Conservation (phyloP, 2,888 invertebrate genomes). For the Asteroscopus sphinx region DNA sequence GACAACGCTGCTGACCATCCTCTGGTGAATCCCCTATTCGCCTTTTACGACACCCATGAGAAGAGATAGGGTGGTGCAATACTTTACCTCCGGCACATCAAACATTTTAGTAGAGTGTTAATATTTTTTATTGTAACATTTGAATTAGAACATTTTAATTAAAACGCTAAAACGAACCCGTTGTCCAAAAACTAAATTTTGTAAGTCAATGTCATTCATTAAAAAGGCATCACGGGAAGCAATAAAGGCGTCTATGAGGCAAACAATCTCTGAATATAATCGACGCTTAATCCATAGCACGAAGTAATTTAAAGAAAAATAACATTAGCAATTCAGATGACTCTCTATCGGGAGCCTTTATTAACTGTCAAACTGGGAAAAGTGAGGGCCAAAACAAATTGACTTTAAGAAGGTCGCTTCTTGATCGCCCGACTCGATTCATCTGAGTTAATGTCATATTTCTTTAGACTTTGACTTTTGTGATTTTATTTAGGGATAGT, state of each 20-base stretch:
- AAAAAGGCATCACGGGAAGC: constrained; percentile 59
- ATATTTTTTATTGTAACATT: too few relatives aligned
- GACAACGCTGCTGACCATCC: too few relatives aligned
- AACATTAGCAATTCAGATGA: constrained; percentile 89
- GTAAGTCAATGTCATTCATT: constrained; percentile 46
- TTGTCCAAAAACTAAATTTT: constrained; percentile 38
- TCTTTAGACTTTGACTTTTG: constrained; percentile 29
- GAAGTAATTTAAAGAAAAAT: constrained; percentile 88
- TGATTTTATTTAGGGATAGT: background rate
- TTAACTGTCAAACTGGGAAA: constrained; percentile 85
- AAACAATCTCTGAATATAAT: constrained; percentile 84
- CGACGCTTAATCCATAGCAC: constrained; percentile 79
- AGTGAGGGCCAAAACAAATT: constrained; percentile 76
- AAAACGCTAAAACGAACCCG: constrained; percentile 29
- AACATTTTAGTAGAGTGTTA: too few relatives aligned
- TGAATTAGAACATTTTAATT: too few relatives aligned
- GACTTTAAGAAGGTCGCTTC: constrained; percentile 75
- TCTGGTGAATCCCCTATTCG: too few relatives aligned
- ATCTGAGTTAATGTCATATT: constrained; percentile 70
- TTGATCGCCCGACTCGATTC: constrained; percentile 72
- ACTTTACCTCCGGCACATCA: too few relatives aligned
- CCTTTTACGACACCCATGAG: too few relatives aligned
- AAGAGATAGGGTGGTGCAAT: too few relatives aligned
- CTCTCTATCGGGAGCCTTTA: constrained; percentile 79
- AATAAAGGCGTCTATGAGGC: constrained; percentile 74